Evolutionary conservation across 2,113 vertebrate species (phyloP).

Genomic region (Caracal caracal): DNA sequence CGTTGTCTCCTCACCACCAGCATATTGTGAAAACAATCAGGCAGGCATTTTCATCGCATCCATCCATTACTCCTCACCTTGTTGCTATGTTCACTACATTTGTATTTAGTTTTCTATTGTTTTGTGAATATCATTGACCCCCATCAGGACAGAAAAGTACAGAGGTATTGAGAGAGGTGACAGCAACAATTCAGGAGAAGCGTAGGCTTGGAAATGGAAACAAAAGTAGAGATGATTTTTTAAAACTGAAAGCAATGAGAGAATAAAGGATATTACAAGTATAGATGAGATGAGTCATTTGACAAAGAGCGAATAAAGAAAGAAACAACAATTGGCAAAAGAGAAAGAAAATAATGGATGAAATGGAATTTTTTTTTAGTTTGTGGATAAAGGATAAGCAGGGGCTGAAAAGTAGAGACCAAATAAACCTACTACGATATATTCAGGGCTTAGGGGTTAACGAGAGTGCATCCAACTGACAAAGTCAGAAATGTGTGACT

Average conservation of each 20-base stretch:
- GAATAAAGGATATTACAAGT: slow-evolving; percentile 26
- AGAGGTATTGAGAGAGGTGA: not conserved
- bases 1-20: not conserved
- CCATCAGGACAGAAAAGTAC: not conserved
- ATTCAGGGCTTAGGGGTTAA: not conserved
- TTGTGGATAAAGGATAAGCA: slow-evolving; percentile 35
- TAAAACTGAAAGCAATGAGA: slow-evolving; percentile 41
- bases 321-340: slow-evolving; percentile 16
- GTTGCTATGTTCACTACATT: not conserved
- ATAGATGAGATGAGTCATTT: slow-evolving; percentile 28
- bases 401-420: not conserved
- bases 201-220: not conserved
- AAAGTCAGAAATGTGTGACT: not conserved
- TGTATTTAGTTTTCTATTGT: not conserved
- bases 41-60: not conserved
- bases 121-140: not conserved
- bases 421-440: not conserved
- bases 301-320: slow-evolving; percentile 38
- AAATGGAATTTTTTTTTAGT: not conserved
- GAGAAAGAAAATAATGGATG: not conserved
- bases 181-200: not conserved
- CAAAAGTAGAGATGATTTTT: not conserved
- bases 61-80: not conserved
- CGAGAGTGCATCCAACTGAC: not conserved
- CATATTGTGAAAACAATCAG: not conserved